phyloP scores from a whole-genome alignment of 2,797 vertebrate genomes.

The Dryobates pubescens region DNA sequence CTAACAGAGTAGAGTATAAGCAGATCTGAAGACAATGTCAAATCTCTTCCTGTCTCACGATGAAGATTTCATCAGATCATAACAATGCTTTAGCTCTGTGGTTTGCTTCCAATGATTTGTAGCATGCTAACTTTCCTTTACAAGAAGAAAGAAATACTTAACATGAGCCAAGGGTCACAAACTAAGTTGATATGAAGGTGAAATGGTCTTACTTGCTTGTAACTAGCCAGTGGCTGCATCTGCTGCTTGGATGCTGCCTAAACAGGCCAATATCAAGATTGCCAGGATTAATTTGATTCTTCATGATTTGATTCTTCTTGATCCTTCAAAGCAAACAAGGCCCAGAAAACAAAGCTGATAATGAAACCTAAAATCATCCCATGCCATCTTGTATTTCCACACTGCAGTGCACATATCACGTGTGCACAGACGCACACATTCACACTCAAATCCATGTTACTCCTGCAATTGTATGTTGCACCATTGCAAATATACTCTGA shows the following conservation, averaged over 20 bases:
- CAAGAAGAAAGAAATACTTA: background rate
- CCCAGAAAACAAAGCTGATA: background rate
- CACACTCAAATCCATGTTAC: background rate
- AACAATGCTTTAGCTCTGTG: background rate
- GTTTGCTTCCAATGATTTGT: conserved; percentile 6
- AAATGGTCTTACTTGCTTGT: background rate
- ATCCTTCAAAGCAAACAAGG: background rate
- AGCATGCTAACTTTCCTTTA: background rate
- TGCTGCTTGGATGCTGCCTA: conserved; percentile 25
- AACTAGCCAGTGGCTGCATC: background rate
- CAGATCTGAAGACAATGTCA: background rate
- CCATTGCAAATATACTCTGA: background rate
- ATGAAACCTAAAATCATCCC: background rate
- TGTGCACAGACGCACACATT: background rate
- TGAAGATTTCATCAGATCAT: background rate
- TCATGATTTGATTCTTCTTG: no score
- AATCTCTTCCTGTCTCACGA: background rate
- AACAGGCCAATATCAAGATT: conserved; percentile 41
- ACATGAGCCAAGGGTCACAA: background rate
- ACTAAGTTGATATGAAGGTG: background rate
- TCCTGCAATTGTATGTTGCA: background rate
- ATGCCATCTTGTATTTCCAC: background rate
- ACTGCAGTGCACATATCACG: background rate
- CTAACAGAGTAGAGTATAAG: background rate
- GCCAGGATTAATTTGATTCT: background rate